A percentile compares a stretch with the other conserved stretches of the same genome.
phyloP scores from a whole-genome alignment of 2,888 invertebrate genomes.

The Smittia sp. region DNA sequence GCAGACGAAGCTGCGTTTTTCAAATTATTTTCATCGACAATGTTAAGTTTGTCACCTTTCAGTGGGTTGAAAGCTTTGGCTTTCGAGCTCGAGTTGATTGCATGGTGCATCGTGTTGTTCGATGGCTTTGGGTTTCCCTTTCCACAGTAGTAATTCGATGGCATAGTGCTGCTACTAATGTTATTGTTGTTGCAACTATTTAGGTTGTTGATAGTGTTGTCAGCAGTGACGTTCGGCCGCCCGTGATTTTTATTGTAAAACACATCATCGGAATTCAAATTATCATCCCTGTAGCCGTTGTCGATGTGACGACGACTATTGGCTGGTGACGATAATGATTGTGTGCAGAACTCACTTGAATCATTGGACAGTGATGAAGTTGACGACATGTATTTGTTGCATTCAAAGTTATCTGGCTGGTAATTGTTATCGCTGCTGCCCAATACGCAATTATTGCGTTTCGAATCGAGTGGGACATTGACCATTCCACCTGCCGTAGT shows the following conservation, averaged over 20 bases:
- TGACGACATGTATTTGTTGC: slow-evolving; percentile 34
- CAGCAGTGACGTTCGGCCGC: not conserved
- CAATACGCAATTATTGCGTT: slow-evolving; percentile 25
- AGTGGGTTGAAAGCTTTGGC: not conserved
- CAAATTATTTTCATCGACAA: slow-evolving; percentile 39
- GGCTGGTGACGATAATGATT: slow-evolving; percentile 37
- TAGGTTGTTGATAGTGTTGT: slow-evolving; percentile 24
- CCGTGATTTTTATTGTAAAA: slow-evolving; percentile 23
- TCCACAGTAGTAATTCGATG: slow-evolving; percentile 37
- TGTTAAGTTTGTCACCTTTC: slow-evolving; percentile 32
- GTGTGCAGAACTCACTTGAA: slow-evolving; percentile 39
- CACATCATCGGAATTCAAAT: slow-evolving; percentile 35
- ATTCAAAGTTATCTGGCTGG: slow-evolving; percentile 29
- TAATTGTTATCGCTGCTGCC: slow-evolving; percentile 29
- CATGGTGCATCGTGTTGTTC: slow-evolving; percentile 25
- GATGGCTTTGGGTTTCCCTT: not conserved
- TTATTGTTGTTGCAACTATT: slow-evolving; percentile 26
- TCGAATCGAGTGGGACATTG: not conserved
- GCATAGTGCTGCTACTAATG: slow-evolving; percentile 39
- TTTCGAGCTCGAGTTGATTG: not conserved
- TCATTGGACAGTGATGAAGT: slow-evolving; percentile 37
- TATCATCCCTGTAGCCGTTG: slow-evolving; percentile 7
- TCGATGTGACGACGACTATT: slow-evolving; percentile 26
- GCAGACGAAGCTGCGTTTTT: slow-evolving; percentile 24
- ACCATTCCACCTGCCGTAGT: slow-evolving; percentile 43